Conservation (phyloP, 2,797 vertebrate species). For the Vipera latastei region DNA sequence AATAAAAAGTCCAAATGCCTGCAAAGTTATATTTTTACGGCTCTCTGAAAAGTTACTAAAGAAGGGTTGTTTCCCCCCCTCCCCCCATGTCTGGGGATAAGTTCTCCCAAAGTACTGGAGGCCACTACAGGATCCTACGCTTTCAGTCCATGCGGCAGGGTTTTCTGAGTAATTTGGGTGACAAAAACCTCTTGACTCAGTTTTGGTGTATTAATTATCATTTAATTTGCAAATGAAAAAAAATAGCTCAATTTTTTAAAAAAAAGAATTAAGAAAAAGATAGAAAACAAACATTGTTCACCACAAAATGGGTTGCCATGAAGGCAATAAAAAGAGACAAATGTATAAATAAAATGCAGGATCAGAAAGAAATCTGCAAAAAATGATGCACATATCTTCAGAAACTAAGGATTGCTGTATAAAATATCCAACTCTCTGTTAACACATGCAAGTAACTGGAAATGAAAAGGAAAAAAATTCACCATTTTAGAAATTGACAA, state of each 20-base stretch:
- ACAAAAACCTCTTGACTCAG: background rate
- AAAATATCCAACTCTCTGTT: background rate
- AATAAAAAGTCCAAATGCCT: background rate
- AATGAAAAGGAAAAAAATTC: background rate
- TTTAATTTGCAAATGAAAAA: background rate
- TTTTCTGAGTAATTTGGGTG: background rate
- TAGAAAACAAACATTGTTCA: background rate
- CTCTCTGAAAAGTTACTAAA: background rate
- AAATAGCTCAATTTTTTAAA: background rate
- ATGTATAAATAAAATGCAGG: background rate
- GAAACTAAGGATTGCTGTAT: background rate
- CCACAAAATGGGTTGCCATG: background rate
- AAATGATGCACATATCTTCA: background rate
- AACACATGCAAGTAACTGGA: background rate
- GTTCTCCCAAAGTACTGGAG: background rate
- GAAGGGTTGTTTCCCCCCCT: too few species aligned
- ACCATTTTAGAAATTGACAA: background rate
- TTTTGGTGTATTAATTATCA: background rate
- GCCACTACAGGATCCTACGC: background rate
- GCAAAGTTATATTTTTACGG: background rate
- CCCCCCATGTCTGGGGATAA: background rate
- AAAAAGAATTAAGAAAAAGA: background rate
- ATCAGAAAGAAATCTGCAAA: background rate
- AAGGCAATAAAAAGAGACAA: too few species aligned
- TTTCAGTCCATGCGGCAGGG: background rate